A percentile compares a stretch with the other conserved stretches of the same genome.
These are phyloP conservation scores for Bombus superbus DNA, from an alignment of 1,140 invertebrate species.

Conservation along the genomic window DNA sequence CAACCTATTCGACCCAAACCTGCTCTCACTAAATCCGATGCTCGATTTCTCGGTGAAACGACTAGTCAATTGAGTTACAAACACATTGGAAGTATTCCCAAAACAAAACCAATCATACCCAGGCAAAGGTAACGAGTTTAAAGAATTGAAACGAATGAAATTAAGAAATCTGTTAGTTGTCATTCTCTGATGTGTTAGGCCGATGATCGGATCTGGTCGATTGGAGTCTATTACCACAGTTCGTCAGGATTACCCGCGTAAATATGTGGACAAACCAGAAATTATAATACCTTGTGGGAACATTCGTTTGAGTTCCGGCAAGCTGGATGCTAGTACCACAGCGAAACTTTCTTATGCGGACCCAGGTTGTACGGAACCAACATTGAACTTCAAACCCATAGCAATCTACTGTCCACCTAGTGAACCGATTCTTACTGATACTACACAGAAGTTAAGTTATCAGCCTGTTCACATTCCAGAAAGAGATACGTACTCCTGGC, in stretches of 20 bases:
- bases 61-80: constrained; percentile 75
- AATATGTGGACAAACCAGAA: constrained; percentile 81
- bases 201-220: constrained; percentile 81
- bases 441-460: constrained; percentile 76
- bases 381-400: constrained; percentile 83
- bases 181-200: constrained; percentile 26
- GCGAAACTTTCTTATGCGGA: constrained; percentile 72
- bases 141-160: background rate
- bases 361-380: constrained; percentile 64
- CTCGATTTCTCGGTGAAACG: constrained; percentile 73
- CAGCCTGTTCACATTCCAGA: constrained; percentile 67
- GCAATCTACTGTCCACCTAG: constrained; percentile 82
- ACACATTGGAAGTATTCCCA: constrained; percentile 68
- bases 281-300: constrained; percentile 79
- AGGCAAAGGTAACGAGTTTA: constrained; percentile 66
- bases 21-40: constrained; percentile 71
- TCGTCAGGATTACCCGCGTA: constrained; percentile 87
- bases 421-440: constrained; percentile 81
- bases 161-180: background rate
- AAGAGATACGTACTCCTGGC: constrained; percentile 75
- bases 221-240: constrained; percentile 88
- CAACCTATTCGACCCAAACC: constrained; percentile 76
- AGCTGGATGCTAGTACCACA: constrained; percentile 74
- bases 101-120: constrained; percentile 73
- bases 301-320: constrained; percentile 77